A percentile compares a stretch with the other conserved stretches of the same genome.
Conservation (phyloP, 2,888 invertebrate species). For the Pollenia angustigena region DNA sequence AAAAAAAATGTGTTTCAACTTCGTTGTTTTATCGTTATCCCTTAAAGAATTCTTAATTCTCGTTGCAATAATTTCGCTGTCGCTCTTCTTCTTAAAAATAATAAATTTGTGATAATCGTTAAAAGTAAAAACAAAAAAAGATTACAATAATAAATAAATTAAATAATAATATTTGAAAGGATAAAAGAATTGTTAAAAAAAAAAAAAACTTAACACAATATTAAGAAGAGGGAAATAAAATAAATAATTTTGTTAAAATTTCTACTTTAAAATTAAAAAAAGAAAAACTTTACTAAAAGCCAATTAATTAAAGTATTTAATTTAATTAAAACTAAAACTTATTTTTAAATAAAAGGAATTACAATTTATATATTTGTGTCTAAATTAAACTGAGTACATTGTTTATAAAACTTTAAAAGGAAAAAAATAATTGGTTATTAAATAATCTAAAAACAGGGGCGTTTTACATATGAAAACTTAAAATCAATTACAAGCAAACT, state of each 20-base stretch:
- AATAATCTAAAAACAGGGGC: neutral
- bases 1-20: slow-evolving; percentile 20
- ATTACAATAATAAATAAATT: slow-evolving; percentile 58
- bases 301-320: slow-evolving; percentile 31
- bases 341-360: slow-evolving; percentile 11
- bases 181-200: slow-evolving; percentile 5
- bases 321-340: slow-evolving; percentile 29
- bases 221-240: slow-evolving; percentile 31
- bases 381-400: slow-evolving; percentile 42
- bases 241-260: slow-evolving; percentile 66
- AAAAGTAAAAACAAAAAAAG: neutral
- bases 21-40: slow-evolving; percentile 48
- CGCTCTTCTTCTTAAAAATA: slow-evolving; percentile 4
- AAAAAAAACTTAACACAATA: slow-evolving; percentile 27
- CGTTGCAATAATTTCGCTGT: slow-evolving; percentile 62
- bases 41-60: slow-evolving; percentile 44
- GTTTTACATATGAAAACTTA: neutral
- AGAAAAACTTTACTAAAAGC: slow-evolving; percentile 5
- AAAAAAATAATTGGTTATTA: neutral
- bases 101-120: slow-evolving; percentile 26
- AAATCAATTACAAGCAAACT: neutral
- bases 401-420: slow-evolving; percentile 43
- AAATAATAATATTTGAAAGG: neutral
- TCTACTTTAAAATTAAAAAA: slow-evolving; percentile 25
- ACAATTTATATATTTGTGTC: slow-evolving; percentile 3